Evolutionary conservation across 2,797 vertebrate species (phyloP).

Genomic region (Calcarius lapponicus): DNA sequence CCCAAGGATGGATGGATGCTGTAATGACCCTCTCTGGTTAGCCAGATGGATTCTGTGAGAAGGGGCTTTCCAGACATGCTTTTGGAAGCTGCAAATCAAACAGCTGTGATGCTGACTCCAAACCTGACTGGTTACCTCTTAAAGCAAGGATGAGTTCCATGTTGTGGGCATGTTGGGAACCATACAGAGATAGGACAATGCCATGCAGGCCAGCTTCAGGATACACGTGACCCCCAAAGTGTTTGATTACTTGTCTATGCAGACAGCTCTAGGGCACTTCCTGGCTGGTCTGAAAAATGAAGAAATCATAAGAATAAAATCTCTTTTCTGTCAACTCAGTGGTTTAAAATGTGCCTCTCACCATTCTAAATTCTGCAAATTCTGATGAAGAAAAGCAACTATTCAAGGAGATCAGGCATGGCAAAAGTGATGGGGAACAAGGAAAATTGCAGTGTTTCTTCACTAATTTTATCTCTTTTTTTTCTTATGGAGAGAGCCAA

Average conservation of each 20-base stretch:
- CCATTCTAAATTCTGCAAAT: neutral
- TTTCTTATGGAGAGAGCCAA: neutral
- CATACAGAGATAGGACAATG: neutral
- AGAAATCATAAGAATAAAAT: neutral
- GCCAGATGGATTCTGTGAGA: neutral
- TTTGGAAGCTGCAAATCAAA: neutral
- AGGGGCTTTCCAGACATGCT: neutral
- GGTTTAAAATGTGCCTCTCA: neutral
- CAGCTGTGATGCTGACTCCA: neutral
- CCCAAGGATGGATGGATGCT: neutral
- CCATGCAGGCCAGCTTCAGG: neutral
- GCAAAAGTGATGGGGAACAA: neutral
- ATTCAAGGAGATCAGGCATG: neutral
- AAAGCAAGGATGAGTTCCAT: neutral
- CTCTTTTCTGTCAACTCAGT: neutral
- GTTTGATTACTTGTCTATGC: neutral
- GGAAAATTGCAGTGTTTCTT: neutral
- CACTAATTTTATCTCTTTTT: neutral
- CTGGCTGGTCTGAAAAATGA: neutral
- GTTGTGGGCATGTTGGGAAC: neutral
- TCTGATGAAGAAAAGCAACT: neutral
- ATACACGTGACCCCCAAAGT: neutral
- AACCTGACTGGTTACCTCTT: neutral
- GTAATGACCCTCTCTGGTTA: neutral
- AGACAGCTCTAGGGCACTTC: neutral